Evolutionary conservation across 2,888 invertebrate species (phyloP).

Genomic region (Scaptodrosophila latifasciaeformis): DNA sequence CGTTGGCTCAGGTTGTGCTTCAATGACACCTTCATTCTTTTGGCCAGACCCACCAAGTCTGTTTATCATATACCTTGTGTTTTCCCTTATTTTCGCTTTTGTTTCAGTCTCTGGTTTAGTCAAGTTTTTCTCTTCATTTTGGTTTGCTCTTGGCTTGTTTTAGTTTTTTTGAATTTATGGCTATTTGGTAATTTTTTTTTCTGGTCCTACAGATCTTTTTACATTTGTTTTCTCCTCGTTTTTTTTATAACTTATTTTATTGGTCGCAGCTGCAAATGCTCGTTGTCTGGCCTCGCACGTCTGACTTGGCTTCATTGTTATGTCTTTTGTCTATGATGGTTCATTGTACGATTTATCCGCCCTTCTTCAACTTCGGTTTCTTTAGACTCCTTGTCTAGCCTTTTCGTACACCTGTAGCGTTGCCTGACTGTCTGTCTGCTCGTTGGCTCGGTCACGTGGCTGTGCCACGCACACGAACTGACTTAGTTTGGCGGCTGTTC

Average conservation of each 20-base stretch:
- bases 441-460: slow-evolving; percentile 1
- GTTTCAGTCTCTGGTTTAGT: slow-evolving; percentile 11
- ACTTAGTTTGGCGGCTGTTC: too few relatives aligned
- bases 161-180: slow-evolving; percentile 70
- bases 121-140: slow-evolving; percentile 13
- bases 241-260: slow-evolving; percentile 61
- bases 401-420: neutral
- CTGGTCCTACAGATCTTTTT: slow-evolving; percentile 11
- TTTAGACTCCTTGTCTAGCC: neutral
- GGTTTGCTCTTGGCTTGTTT: slow-evolving; percentile 47
- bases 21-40: slow-evolving; percentile 59
- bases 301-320: slow-evolving; percentile 65
- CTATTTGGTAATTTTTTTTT: slow-evolving; percentile 56
- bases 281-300: slow-evolving; percentile 49
- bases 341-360: slow-evolving; percentile 57
- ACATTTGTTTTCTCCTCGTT: slow-evolving; percentile 39
- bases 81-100: neutral
- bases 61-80: slow-evolving; percentile 55
- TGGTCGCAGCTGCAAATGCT: slow-evolving; percentile 57
- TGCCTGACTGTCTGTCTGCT: slow-evolving; percentile 14
- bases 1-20: neutral
- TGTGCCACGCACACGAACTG: slow-evolving; percentile 14
- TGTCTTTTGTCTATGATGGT: slow-evolving; percentile 66
- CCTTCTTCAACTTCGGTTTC: slow-evolving; percentile 22
- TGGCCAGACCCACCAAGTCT: slow-evolving; percentile 34